These are phyloP conservation scores for Neopipo cinnamomea DNA, from an alignment of 2,113 vertebrate species.

Conservation along the genomic window DNA sequence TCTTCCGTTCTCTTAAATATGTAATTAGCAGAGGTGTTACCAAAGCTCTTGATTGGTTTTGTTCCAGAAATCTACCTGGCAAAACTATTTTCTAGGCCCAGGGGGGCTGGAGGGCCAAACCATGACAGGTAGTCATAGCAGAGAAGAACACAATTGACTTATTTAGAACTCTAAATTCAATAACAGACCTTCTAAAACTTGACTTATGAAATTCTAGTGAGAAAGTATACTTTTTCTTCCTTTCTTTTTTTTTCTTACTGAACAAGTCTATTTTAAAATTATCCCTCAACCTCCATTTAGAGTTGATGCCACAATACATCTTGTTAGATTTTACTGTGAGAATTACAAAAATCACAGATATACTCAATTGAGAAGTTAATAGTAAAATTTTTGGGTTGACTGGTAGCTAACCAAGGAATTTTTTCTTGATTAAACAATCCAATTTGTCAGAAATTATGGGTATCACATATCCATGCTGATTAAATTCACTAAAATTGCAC, in stretches of 20 bases:
- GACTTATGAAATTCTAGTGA: neutral
- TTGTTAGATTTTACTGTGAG: neutral
- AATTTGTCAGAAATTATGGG: neutral
- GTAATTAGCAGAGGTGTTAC: too few relatives aligned
- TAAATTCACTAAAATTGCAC: neutral
- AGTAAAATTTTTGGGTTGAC: neutral
- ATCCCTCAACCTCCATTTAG: neutral
- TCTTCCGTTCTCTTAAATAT: too few relatives aligned
- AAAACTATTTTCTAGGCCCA: too few relatives aligned
- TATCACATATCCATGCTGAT: neutral
- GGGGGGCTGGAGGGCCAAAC: too few relatives aligned
- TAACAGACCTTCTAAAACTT: neutral
- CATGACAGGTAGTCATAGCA: neutral
- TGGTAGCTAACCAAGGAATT: neutral
- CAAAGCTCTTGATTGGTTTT: too few relatives aligned
- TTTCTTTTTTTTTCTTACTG: neutral
- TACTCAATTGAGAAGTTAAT: neutral
- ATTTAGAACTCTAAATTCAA: neutral
- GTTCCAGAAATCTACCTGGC: too few relatives aligned
- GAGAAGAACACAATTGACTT: neutral
- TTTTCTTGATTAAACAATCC: neutral
- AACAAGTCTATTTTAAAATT: neutral
- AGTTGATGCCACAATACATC: neutral
- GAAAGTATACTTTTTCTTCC: neutral
- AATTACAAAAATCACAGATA: neutral